Evolutionary conservation across 2,113 vertebrate genomes (phyloP), one percentile per base, ranked within the genome.

Genomic region (Psilopogon haemacephalus): DNA sequence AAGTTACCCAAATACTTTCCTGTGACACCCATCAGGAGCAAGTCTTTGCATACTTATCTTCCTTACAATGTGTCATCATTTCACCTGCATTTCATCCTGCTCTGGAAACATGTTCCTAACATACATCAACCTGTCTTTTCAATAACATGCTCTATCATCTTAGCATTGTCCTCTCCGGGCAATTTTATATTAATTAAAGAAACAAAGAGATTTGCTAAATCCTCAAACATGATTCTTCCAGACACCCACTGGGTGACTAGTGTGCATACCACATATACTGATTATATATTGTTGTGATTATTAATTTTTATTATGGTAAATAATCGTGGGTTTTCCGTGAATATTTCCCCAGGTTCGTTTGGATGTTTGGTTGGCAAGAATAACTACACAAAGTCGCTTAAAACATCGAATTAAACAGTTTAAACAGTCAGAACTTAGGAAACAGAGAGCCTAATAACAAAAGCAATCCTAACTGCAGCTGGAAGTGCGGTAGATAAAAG

Each of bases 21-120:
- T 70, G 7, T 70, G 35, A 33, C 3, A 3, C 12, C 4, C 15
- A 62, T 3, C 8, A 73, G 23, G 11, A 74, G 4, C 24, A 81
- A 13, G 8, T 35, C 5, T 64, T 69, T 33, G 7, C 1, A 0
- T 68, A 30, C 59, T 76, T 9, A 70, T 4, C 4, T 5, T 65
- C 32, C 23, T 23, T 32, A 44, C 5, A 73, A 11, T 40, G 40
- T 68, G 30, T 32, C 38, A 65, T 70, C 80, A 65, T 28, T 54
- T 68, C 24, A 38, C 4, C 11, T 54, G 5, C 7, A 28, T 82
- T 77, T 70, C 24, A 16, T 62, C 59, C 59, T 18, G 67, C 18
- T 9, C 23, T 54, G 27, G 59, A 74, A 55, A 86, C 15, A 2
- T 5, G 1, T 55, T 30, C 37, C 38, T 38, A 23, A 84, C 19